These are phyloP conservation scores for Cavia aperea DNA, from an alignment of 2,113 vertebrate species.

Conservation along the genomic window DNA sequence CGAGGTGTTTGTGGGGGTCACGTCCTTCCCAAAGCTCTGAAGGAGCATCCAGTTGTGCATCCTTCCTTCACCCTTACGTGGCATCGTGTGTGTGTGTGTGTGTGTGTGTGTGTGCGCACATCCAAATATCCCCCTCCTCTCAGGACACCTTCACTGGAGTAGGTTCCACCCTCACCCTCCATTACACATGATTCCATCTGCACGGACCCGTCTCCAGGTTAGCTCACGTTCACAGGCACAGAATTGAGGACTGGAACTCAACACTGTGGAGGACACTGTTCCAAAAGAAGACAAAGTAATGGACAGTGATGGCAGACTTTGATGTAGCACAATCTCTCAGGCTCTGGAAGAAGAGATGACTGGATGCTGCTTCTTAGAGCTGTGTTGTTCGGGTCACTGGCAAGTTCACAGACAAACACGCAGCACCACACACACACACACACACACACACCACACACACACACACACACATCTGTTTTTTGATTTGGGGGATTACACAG, in stretches of 20 bases:
- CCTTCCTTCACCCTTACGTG: background rate
- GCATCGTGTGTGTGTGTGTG: background rate
- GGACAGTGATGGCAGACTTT: background rate
- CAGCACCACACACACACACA: background rate
- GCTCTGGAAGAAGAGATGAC: background rate
- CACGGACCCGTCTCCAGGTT: conserved; percentile 3
- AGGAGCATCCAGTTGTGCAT: background rate
- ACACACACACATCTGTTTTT: background rate
- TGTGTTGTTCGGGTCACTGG: background rate
- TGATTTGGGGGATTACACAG: too few species aligned
- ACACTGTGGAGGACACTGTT: background rate
- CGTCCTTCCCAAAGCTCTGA: background rate
- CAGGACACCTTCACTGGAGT: background rate
- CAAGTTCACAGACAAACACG: background rate
- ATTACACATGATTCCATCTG: background rate
- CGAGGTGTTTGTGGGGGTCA: background rate
- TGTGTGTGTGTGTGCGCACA: background rate
- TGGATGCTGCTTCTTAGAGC: background rate
- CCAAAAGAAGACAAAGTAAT: background rate
- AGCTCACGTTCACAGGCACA: background rate
- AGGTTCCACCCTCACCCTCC: background rate
- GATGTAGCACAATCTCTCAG: background rate
- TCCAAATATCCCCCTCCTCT: background rate
- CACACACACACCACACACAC: background rate
- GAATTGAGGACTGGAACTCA: background rate